Conservation (phyloP, 2,113 vertebrate genomes). For the Microcebus griseorufus region DNA sequence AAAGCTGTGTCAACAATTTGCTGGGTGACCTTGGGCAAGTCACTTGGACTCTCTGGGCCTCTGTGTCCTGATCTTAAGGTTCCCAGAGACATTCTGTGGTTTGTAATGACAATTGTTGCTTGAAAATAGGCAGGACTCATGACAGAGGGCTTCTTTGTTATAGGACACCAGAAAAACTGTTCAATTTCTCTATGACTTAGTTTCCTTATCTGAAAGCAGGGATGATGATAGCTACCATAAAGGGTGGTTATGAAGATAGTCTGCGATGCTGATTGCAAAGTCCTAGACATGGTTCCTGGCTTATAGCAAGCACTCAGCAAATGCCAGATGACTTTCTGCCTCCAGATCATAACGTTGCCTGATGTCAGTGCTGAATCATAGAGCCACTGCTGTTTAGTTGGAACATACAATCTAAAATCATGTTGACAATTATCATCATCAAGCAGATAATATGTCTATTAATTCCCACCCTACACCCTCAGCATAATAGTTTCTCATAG, state of each 20-base stretch:
- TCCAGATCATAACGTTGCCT: background rate
- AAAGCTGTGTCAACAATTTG: background rate
- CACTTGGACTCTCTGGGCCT: background rate
- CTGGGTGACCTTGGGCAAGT: background rate
- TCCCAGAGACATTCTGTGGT: background rate
- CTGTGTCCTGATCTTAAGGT: background rate
- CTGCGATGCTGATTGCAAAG: background rate
- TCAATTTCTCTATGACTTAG: background rate
- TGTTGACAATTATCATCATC: background rate
- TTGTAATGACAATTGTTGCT: background rate
- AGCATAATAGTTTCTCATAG: background rate
- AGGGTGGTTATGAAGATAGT: background rate
- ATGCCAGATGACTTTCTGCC: background rate
- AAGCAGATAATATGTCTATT: background rate
- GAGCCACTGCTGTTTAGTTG: background rate
- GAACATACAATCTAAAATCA: background rate
- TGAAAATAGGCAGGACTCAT: background rate
- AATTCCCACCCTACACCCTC: background rate
- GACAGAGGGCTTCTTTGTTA: background rate
- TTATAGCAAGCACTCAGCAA: background rate
- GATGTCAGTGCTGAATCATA: background rate
- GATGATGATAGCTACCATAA: background rate
- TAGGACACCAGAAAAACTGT: background rate
- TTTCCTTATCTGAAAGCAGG: constrained; percentile 5
- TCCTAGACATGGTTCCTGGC: background rate